Base-by-base conservation (phyloP, 1,140 invertebrate genomes). In the Drosophila arizonae region DNA sequence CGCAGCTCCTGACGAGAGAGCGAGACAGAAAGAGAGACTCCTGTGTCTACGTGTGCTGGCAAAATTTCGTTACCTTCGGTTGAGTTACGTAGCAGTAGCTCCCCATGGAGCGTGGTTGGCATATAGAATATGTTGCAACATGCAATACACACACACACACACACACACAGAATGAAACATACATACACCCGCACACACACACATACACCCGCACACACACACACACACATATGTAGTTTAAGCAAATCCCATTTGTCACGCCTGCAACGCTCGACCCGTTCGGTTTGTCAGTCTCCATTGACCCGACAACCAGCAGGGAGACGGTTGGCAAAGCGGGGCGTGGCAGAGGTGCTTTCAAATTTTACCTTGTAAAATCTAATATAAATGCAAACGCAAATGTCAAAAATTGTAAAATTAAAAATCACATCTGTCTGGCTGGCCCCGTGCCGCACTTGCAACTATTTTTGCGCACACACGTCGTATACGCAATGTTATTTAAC, bases 331-430 rank as follows among this genome's bases (percentile, higher is more conserved):
- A 9, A 15, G 6, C 3, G 21, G 43, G 43, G n/a, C 43, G 21
- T 17, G 1, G 3, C 9, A 43, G 10, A 28, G 30, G 24, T 51
- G 60, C 43, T 50, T 43, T 52, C 61, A 56, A 52, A 52, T 66
- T 63, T 72, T 71, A 64, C 64, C 65, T 67, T 52, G 85, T 78
- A 87, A 89, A 87, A 87, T 89, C 84, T 88, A 87, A 87, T 87
- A 88, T 87, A 87, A 87, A 87, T 87, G 82, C 82, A 87, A 87
- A 87, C 66, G 67, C 77, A 89, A 87, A 87, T 89, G 85, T 87
- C 85, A 87, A 87, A 81, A 89, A 80, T 84, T 89, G 84, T 87
- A 77, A 81, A 87, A 87, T 88, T 87, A 88, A 87, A 87, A 87
- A 88, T 87, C 84, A 87, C 77, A 87, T 71, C 77, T 60, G 75